These are phyloP conservation scores for Physella acuta DNA, from an alignment of 1,140 invertebrate species.

Conservation along the genomic window DNA sequence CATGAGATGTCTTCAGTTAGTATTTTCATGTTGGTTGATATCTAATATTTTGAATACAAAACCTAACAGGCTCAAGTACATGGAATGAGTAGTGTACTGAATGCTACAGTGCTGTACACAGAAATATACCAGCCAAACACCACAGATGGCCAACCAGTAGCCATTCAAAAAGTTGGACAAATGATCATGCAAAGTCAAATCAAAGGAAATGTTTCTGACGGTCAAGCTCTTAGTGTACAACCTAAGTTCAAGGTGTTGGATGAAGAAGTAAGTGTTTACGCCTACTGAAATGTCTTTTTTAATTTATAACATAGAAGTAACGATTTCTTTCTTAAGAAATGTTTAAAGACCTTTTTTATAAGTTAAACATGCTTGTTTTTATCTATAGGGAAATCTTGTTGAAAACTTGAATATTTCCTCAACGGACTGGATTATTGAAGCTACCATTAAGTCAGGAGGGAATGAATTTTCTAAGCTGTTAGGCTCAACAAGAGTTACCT, in stretches of 20 bases:
- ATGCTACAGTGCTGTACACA: not conserved
- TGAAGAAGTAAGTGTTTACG: not conserved
- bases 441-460: constrained; percentile 29
- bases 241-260: not conserved
- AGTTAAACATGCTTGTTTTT: constrained; percentile 5
- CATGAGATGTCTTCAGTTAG: too few species aligned
- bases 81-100: not conserved
- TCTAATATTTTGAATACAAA: too few species aligned
- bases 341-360: too few species aligned
- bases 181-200: not conserved
- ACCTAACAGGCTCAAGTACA: too few species aligned
- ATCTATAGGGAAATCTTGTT: constrained; percentile 36
- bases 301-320: too few species aligned
- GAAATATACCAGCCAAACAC: not conserved
- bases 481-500: constrained; percentile 32
- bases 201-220: not conserved
- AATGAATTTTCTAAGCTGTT: constrained; percentile 22
- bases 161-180: not conserved
- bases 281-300: too few species aligned
- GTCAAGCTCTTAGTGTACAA: not conserved
- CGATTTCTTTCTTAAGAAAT: too few species aligned
- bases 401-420: constrained; percentile 27
- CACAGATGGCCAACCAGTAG: not conserved
- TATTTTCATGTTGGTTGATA: too few species aligned
- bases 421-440: constrained; percentile 40